Evolutionary conservation across 2,113 vertebrate genomes (phyloP).

Genomic region (Bubo bubo): DNA sequence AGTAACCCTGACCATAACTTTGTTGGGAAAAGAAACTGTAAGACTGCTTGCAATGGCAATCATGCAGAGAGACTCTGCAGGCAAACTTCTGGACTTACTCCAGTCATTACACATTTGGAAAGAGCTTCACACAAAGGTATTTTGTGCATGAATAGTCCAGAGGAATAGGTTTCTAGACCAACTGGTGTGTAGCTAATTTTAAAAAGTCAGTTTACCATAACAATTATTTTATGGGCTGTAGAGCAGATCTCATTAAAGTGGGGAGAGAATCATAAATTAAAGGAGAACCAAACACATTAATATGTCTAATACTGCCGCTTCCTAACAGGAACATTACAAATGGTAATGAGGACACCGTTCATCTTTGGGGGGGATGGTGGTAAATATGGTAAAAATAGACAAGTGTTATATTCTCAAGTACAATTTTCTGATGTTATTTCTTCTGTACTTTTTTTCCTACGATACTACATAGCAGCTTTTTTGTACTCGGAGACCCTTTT

Average conservation of each 20-base stretch:
- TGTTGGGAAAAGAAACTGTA: conserved; percentile 63
- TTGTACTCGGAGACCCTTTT: not conserved
- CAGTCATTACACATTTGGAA: conserved; percentile 81
- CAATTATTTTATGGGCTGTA: conserved; percentile 81
- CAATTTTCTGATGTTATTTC: not conserved
- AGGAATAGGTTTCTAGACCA: conserved; percentile 83
- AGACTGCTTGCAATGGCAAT: conserved; percentile 59
- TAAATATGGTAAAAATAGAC: conserved; percentile 26
- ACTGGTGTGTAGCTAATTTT: conserved; percentile 85
- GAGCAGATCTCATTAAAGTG: conserved; percentile 80
- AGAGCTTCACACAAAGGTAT: conserved; percentile 80
- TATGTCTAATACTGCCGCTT: conserved; percentile 42
- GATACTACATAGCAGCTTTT: not conserved
- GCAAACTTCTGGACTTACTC: conserved; percentile 77
- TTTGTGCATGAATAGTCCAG: conserved; percentile 81
- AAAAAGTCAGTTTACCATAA: conserved; percentile 84
- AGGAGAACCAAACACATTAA: conserved; percentile 71
- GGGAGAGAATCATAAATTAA: conserved; percentile 73
- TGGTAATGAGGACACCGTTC: conserved; percentile 54
- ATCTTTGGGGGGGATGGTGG: not conserved
- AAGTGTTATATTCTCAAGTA: not conserved
- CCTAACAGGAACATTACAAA: conserved; percentile 68
- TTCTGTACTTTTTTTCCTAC: not conserved
- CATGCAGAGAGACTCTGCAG: conserved; percentile 70
- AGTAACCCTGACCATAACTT: conserved; percentile 12